Conservation (phyloP, 92 coral and sea anemone species). For the Muricea muricata region DNA sequence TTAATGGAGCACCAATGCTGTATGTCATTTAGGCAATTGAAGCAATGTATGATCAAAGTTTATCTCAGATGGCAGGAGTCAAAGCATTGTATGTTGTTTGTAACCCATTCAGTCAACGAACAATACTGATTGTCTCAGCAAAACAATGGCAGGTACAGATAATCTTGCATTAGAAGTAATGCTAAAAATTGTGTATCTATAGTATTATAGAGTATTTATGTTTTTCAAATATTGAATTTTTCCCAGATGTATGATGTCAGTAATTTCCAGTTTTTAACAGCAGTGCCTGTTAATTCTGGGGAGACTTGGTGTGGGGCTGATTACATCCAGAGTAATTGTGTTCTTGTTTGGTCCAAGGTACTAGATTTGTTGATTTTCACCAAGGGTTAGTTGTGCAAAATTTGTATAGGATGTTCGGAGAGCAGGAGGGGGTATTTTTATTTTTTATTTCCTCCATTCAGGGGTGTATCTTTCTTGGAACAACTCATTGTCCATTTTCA, state of each 20-base stretch:
- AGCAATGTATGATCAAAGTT: slow-evolving; percentile 88
- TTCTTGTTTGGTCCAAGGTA: slow-evolving; percentile 90
- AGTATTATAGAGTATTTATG: too few species aligned
- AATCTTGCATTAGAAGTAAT: too few species aligned
- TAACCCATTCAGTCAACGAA: slow-evolving; percentile 96
- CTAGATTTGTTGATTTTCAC: neutral
- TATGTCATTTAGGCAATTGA: slow-evolving; percentile 67
- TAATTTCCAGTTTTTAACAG: slow-evolving; percentile 88
- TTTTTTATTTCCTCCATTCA: too few species aligned
- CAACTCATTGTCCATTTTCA: too few species aligned
- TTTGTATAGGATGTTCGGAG: too few species aligned
- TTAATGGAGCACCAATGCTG: too few species aligned
- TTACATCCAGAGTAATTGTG: slow-evolving; percentile 90
- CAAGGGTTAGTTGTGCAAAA: too few species aligned
- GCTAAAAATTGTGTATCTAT: too few species aligned
- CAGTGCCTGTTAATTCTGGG: slow-evolving; percentile 75
- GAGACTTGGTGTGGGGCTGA: slow-evolving; percentile 89
- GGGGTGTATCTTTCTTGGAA: too few species aligned
- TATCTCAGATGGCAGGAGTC: slow-evolving; percentile 67
- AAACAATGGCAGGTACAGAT: slow-evolving; percentile 86
- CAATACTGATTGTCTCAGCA: slow-evolving; percentile 82
- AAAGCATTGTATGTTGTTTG: slow-evolving; percentile 87
- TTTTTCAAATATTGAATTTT: neutral
- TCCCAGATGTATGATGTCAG: slow-evolving; percentile 88
- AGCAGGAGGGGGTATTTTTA: too few species aligned